Evolutionary conservation across 2,113 vertebrate genomes (phyloP).

Genomic region (Myiagra hebetior): DNA sequence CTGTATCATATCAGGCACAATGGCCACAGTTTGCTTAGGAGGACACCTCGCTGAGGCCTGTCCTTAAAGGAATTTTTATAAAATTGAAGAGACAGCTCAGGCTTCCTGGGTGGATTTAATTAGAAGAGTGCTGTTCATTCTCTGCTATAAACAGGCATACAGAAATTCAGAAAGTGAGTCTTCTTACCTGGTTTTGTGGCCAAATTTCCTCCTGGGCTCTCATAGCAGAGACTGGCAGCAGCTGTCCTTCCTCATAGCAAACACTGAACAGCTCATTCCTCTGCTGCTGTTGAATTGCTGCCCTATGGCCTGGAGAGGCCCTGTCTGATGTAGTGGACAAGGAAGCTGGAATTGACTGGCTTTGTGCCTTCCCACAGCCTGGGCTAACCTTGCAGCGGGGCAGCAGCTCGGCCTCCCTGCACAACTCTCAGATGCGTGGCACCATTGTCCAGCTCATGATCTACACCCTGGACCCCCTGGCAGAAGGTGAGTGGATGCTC

Average conservation of each 20-base stretch:
- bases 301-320: background rate
- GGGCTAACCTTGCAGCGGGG: conserved; percentile 82
- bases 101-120: background rate
- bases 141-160: background rate
- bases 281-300: background rate
- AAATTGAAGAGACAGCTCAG: background rate
- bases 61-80: background rate
- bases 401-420: conserved; percentile 88
- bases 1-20: background rate
- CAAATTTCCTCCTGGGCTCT: background rate
- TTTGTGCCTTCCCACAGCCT: conserved; percentile 72
- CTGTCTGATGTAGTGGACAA: background rate
- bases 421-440: conserved; percentile 91
- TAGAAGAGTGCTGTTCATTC: background rate
- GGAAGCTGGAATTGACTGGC: background rate
- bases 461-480: conserved; percentile 89
- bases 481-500: conserved; percentile 81
- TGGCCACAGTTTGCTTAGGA: background rate
- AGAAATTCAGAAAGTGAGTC: background rate
- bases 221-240: background rate
- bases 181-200: background rate
- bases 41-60: background rate
- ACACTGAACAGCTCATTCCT: background rate
- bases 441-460: conserved; percentile 95
- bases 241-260: background rate